Evolutionary conservation across 2,113 vertebrate species (phyloP).

Genomic region (Clarias batrachus): DNA sequence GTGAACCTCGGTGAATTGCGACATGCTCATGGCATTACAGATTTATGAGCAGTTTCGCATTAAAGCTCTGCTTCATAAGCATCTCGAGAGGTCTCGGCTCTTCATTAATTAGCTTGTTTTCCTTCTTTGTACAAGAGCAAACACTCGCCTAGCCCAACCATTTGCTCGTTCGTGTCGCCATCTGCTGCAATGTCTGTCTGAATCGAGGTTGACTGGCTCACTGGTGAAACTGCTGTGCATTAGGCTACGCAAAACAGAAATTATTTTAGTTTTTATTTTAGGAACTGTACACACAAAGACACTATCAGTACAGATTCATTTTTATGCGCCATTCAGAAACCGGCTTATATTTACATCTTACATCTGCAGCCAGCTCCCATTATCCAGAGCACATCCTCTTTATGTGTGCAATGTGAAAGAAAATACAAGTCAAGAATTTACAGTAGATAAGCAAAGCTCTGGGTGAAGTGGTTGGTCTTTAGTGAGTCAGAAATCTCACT

Average conservation of each 20-base stretch:
- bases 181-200: slow-evolving; percentile 16
- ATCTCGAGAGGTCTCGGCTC: slow-evolving; percentile 5
- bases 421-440: background rate
- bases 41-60: background rate
- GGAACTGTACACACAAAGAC: background rate
- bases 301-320: background rate
- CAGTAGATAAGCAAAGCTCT: background rate
- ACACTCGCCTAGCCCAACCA: slow-evolving; percentile 10
- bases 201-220: background rate
- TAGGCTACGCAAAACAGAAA: background rate
- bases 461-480: background rate
- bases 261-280: background rate
- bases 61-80: slow-evolving; percentile 7
- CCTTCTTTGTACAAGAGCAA: slow-evolving; percentile 7
- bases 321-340: background rate
- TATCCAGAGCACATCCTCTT: background rate
- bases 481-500: background rate
- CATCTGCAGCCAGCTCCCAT: background rate
- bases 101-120: slow-evolving; percentile 30
- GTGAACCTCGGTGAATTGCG: slow-evolving; percentile 8
- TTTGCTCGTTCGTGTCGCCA: slow-evolving; percentile 27
- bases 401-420: background rate
- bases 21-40: background rate
- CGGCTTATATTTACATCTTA: background rate
- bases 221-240: background rate